Conservation (phyloP, 2,797 vertebrate genomes). For the Enteromius treurensis region DNA sequence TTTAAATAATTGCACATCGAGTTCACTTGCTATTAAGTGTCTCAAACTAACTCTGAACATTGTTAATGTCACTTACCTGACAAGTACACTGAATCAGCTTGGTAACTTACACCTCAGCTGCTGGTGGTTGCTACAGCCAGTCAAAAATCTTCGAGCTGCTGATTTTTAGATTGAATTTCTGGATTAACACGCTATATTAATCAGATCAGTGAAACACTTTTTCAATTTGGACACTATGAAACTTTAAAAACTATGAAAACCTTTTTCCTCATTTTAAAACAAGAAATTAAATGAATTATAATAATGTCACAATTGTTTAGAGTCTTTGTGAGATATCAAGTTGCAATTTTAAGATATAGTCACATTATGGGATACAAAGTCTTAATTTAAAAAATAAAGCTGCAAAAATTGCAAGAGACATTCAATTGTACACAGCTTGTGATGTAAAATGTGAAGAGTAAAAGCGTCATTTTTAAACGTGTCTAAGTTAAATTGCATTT, state of each 20-base stretch:
- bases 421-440: no score
- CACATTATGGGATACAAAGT: not conserved
- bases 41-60: not conserved
- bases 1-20: not conserved
- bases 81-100: not conserved
- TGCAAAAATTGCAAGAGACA: no score
- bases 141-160: not conserved
- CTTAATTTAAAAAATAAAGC: no score
- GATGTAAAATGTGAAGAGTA: no score
- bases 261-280: not conserved
- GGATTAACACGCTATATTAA: not conserved
- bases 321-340: no score
- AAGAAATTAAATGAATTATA: not conserved
- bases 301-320: no score
- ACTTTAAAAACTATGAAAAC: not conserved
- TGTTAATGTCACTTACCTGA: not conserved
- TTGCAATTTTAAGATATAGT: no score
- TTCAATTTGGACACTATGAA: not conserved
- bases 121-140: not conserved
- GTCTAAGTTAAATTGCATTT: not conserved
- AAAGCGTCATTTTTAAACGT: no score
- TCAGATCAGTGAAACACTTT: not conserved
- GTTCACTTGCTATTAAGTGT: not conserved
- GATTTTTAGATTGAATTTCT: not conserved
- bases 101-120: not conserved